Base-by-base conservation (phyloP, 2,113 vertebrate species). In the Zosterops hypoxanthus region DNA sequence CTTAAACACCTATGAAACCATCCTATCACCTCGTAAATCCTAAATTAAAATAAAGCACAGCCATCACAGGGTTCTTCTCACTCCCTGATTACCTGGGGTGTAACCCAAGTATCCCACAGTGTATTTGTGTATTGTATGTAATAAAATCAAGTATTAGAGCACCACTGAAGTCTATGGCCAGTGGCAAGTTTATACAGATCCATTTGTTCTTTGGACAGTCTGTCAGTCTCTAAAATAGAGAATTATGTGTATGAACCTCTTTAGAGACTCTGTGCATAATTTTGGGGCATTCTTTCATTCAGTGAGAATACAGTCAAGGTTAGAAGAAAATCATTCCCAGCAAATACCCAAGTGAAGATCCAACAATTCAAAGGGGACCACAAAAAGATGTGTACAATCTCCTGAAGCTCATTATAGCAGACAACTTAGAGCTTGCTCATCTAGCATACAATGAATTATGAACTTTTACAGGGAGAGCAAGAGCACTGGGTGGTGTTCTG, bases 51-150 rank as follows among this genome's bases (percentile, higher is more conserved):
- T 19, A 28, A 52, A 68, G 41, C 31, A 42, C 8, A 82, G 46
- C 29, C 36, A 76, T 28, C 15, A 52, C 12, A 56, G 24, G 2
- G 33, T 6, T 77, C 9, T 65, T 34, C 33, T 41, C 18, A 11
- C 44, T 56, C 22, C 16, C 33, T 3, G 2, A 33, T 61, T 25
- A 34, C 0, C 0, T 5, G 7, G 39, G 39, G 39, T 12, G 39
- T 39, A 39, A 39, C 39, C 16, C 42, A 92, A 61, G 29, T 12
- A 28, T 5, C 47, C 16, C 41, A 41, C 0, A 34, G 57, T 5
- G 3, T 6, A 46, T 26, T 46, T 53, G 9, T 20, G 11, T 16
- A 29, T 11, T 36, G 5, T 2, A 60, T 3, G 11, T 20, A 78
- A 82, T 39, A 41, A 72, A 56, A 31, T 42, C 11, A 3, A 49